phyloP scores from a whole-genome alignment of 2,888 invertebrate genomes.

The Perdita meconis region DNA sequence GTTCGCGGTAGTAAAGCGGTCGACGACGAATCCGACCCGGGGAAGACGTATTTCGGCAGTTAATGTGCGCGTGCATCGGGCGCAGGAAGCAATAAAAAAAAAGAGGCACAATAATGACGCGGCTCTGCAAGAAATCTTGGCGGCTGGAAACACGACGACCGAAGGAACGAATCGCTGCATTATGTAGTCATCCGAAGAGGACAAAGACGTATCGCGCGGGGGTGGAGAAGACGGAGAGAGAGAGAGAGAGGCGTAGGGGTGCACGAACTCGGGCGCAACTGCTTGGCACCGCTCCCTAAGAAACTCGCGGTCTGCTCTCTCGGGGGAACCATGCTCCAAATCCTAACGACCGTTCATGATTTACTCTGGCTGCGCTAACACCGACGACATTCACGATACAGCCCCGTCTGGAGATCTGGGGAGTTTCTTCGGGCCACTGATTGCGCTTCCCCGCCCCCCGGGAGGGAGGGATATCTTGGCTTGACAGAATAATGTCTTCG shows the following conservation, averaged over 20 bases:
- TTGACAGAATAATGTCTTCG: background rate
- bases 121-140: conserved; percentile 40
- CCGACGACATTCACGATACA: conserved; percentile 20
- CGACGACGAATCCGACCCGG: background rate
- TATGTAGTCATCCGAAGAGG: conserved; percentile 46
- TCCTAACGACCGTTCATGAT: conserved; percentile 70
- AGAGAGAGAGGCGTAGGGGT: conserved; percentile 46
- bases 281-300: conserved; percentile 63
- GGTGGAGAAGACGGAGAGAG: conserved; percentile 20
- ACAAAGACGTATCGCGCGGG: conserved; percentile 45
- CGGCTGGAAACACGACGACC: conserved; percentile 35
- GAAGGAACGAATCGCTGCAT: conserved; percentile 18
- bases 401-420: conserved; percentile 8
- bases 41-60: background rate
- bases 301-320: conserved; percentile 51
- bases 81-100: conserved; percentile 32
- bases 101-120: conserved; percentile 18
- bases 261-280: conserved; percentile 46
- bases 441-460: conserved; percentile 15
- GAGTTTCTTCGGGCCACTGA: conserved; percentile 24
- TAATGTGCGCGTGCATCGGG: conserved; percentile 3
- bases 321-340: conserved; percentile 68
- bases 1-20: background rate
- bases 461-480: background rate
- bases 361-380: conserved; percentile 49